Conservation (phyloP, 2,888 invertebrate species). For the Melinopterus prodromus region DNA sequence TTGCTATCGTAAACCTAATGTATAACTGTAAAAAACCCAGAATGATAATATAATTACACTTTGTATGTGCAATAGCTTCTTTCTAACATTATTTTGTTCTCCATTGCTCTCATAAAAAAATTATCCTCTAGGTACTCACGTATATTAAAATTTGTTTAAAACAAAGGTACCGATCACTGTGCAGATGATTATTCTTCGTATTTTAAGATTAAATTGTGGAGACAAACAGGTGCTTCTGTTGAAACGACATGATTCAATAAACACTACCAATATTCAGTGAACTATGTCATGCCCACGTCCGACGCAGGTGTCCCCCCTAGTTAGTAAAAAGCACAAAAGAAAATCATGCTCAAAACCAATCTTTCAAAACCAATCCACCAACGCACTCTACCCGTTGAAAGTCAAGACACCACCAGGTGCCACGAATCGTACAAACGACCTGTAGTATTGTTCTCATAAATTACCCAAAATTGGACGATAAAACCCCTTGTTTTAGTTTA, state of each 20-base stretch:
- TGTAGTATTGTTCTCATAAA: conserved; percentile 18
- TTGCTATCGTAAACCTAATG: no score
- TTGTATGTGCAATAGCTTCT: no score
- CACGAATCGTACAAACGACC: not conserved
- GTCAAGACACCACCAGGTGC: not conserved
- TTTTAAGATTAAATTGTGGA: not conserved
- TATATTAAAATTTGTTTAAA: no score
- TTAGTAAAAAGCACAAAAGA: not conserved
- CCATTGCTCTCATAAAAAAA: no score
- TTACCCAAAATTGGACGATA: conserved; percentile 15
- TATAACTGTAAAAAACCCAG: no score
- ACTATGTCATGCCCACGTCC: conserved; percentile 55
- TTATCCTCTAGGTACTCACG: no score
- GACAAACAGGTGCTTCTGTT: not conserved
- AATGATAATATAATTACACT: no score
- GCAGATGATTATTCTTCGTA: not conserved
- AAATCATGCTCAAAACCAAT: not conserved
- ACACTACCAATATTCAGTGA: conserved; percentile 49
- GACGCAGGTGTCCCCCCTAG: conserved; percentile 48
- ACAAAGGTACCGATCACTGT: no score
- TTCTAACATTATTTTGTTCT: no score
- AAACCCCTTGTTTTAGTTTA: conserved; percentile 15
- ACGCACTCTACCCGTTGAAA: not conserved
- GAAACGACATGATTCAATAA: not conserved
- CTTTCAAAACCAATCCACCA: not conserved